Conservation (phyloP, 2,113 vertebrate genomes). For the Oxyruncus cristatus region DNA sequence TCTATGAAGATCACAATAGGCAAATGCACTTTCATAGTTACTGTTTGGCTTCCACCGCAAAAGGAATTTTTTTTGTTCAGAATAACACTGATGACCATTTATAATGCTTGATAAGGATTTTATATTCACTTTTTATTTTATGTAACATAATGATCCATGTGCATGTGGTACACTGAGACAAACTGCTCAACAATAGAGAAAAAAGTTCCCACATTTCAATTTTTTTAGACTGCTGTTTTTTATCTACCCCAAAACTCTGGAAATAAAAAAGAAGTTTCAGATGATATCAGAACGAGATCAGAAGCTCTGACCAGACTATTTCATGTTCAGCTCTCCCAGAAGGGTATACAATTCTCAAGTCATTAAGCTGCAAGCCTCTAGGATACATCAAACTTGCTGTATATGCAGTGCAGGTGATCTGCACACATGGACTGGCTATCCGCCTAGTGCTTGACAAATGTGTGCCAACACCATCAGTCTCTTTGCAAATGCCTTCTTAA, state of each 20-base stretch:
- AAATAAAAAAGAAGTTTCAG: neutral
- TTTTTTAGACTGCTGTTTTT: neutral
- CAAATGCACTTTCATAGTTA: neutral
- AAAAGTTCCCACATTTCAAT: neutral
- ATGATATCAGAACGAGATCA: neutral
- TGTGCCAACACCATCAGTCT: neutral
- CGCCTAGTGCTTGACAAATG: neutral
- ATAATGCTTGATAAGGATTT: neutral
- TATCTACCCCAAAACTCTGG: neutral
- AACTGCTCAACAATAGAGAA: neutral
- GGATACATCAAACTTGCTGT: neutral
- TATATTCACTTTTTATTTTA: neutral
- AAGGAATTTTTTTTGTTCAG: neutral
- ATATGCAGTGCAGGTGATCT: neutral
- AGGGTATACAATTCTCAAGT: neutral
- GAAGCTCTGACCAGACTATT: neutral
- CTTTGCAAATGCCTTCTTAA: neutral
- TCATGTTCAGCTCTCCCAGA: neutral
- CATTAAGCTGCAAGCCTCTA: neutral
- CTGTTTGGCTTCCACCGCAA: neutral
- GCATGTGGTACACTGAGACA: neutral
- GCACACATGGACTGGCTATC: neutral
- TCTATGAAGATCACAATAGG: fast-evolving
- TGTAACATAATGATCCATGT: neutral
- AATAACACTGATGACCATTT: neutral